phyloP scores from a whole-genome alignment of 2,888 invertebrate genomes.

The Nasonia oneida region DNA sequence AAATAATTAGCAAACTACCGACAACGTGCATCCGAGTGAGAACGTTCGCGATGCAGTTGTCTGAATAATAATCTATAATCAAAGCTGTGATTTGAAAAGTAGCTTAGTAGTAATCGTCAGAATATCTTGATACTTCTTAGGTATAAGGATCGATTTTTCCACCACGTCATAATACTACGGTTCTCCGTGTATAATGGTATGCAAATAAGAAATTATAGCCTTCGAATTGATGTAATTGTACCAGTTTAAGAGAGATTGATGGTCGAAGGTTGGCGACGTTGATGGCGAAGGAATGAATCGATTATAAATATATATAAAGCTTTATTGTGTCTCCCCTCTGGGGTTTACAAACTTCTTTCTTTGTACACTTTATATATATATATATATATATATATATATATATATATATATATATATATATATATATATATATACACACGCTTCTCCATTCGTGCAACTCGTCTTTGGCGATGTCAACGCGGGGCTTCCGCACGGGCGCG shows the following conservation, averaged over 20 bases:
- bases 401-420: too few species aligned
- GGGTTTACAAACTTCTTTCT: too few species aligned
- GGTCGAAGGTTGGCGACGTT: too few species aligned
- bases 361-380: too few species aligned
- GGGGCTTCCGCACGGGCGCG: not conserved
- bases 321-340: too few species aligned
- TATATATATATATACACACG: too few species aligned
- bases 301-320: too few species aligned
- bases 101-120: not conserved
- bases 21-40: too few species aligned
- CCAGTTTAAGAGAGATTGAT: too few species aligned
- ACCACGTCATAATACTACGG: not conserved
- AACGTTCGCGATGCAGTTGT: not conserved
- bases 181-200: slow-evolving; percentile 13
- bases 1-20: not conserved
- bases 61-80: slow-evolving; percentile 4
- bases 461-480: not conserved
- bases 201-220: slow-evolving; percentile 23
- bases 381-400: too few species aligned
- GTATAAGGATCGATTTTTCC: slow-evolving; percentile 1
- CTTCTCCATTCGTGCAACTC: too few species aligned
- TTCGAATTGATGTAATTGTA: slow-evolving; percentile 2
- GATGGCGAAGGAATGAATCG: too few species aligned
- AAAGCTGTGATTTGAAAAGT: not conserved
- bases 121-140: not conserved